phyloP scores from a whole-genome alignment of 2,888 invertebrate species.

The Cecidostiba fungosa region DNA sequence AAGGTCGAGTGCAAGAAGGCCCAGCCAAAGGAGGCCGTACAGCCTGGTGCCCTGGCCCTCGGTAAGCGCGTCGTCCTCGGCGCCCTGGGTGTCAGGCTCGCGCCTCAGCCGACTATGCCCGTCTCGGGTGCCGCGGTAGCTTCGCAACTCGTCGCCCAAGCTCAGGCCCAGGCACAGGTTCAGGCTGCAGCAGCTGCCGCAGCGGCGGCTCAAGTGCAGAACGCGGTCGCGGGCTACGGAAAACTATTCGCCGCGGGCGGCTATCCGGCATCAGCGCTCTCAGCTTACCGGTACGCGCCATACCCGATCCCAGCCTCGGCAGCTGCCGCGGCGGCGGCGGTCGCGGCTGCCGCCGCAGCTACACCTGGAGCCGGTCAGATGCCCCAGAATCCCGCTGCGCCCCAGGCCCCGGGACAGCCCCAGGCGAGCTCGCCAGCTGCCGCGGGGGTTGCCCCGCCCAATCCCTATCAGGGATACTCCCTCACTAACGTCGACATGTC shows the following conservation, averaged over 20 bases:
- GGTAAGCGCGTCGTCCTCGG: constrained; percentile 88
- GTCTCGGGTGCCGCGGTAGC: constrained; percentile 80
- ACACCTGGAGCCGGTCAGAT: constrained; percentile 82
- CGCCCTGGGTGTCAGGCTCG: constrained; percentile 86
- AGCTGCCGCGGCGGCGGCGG: constrained; percentile 76
- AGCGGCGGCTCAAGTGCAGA: constrained; percentile 83
- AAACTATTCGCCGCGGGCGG: constrained; percentile 83
- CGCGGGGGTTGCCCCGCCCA: constrained; percentile 85
- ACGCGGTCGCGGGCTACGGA: constrained; percentile 85
- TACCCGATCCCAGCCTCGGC: constrained; percentile 77
- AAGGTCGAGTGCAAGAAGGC: constrained; percentile 96
- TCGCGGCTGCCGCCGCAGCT: constrained; percentile 80
- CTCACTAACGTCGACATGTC: constrained; percentile 95
- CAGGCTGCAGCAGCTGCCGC: constrained; percentile 81
- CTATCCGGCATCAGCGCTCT: constrained; percentile 80
- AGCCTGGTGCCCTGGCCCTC: constrained; percentile 85
- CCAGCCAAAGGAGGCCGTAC: constrained; percentile 94
- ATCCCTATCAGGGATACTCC: constrained; percentile 89
- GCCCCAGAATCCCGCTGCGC: constrained; percentile 81
- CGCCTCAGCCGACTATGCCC: constrained; percentile 84
- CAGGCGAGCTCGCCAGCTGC: constrained; percentile 80
- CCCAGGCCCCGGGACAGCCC: constrained; percentile 80
- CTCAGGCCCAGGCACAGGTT: constrained; percentile 80
- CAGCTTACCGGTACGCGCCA: constrained; percentile 78
- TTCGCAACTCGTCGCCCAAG: constrained; percentile 81